A percentile compares a stretch with the other conserved stretches of the same genome.
Conservation (phyloP, 2,113 vertebrate species). For the Triplophysa rosa region DNA sequence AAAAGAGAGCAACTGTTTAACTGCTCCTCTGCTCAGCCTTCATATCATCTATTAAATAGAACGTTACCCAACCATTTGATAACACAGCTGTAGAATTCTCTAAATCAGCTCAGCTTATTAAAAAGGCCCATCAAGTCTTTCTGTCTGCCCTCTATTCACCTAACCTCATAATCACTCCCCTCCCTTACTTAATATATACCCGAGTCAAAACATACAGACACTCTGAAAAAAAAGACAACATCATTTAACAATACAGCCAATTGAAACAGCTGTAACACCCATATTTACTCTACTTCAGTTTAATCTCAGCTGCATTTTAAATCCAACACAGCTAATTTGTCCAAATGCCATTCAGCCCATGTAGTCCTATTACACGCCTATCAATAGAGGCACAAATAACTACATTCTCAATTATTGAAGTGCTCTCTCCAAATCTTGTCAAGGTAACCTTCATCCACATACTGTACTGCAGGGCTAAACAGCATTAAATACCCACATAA, state of each 20-base stretch:
- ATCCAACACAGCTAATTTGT: slow-evolving; percentile 6
- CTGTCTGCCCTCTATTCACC: not conserved
- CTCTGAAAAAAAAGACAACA: not conserved
- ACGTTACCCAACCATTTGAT: slow-evolving; percentile 1
- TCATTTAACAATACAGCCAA: slow-evolving; percentile 1
- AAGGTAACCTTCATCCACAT: slow-evolving; percentile 13
- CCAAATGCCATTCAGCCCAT: not conserved
- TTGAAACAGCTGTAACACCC: not conserved
- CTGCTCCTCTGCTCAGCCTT: not conserved
- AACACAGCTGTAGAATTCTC: not conserved
- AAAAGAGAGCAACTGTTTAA: not conserved
- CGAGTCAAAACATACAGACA: not conserved
- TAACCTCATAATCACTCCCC: not conserved
- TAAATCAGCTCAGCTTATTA: slow-evolving; percentile 27
- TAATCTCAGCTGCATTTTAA: too few species aligned
- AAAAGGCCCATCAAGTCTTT: slow-evolving; percentile 18
- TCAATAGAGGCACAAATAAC: not conserved
- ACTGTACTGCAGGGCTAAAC: slow-evolving; percentile 13
- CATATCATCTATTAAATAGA: slow-evolving; percentile 18
- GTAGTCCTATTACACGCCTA: not conserved
- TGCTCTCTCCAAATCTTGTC: slow-evolving; percentile 7
- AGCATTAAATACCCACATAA: not conserved
- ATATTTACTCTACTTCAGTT: not conserved
- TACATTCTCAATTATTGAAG: not conserved
- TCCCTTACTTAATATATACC: not conserved